A percentile compares a stretch with the other conserved stretches of the same genome.
Conservation (phyloP, 2,888 invertebrate species). For the Tholera decimalis region DNA sequence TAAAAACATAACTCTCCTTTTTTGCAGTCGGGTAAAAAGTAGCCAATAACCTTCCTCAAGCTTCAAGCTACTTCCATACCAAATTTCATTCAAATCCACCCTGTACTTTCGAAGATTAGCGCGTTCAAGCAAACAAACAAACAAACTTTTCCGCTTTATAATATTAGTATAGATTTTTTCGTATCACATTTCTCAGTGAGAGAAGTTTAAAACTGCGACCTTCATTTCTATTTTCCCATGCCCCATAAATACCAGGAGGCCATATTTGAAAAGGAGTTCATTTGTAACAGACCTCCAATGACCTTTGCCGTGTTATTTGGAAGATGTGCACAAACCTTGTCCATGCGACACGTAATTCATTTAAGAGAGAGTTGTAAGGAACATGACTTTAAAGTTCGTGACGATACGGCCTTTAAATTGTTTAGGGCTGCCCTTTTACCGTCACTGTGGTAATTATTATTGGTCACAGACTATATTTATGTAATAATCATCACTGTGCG, state of each 20-base stretch:
- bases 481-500: not conserved
- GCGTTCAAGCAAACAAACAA: no score
- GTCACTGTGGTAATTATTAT: not conserved
- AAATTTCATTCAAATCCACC: no score
- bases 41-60: no score
- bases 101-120: no score
- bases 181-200: no score
- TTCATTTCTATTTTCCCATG: not conserved
- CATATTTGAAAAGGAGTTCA: slow-evolving; percentile 28
- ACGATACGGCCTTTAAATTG: slow-evolving; percentile 49
- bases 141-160: no score
- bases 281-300: slow-evolving; percentile 23
- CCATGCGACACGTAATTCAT: slow-evolving; percentile 39
- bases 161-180: no score
- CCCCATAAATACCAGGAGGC: slow-evolving; percentile 32
- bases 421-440: slow-evolving; percentile 45
- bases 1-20: no score
- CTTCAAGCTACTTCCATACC: no score
- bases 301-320: slow-evolving; percentile 40
- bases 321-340: slow-evolving; percentile 37
- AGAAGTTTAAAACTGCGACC: no score
- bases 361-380: slow-evolving; percentile 56
- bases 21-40: no score
- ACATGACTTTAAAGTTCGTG: slow-evolving; percentile 53
- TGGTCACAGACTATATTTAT: not conserved